Evolutionary conservation across 2,888 invertebrate species (phyloP), one percentile per base, ranked within the genome.

Genomic region (Eremobia ochroleuca): DNA sequence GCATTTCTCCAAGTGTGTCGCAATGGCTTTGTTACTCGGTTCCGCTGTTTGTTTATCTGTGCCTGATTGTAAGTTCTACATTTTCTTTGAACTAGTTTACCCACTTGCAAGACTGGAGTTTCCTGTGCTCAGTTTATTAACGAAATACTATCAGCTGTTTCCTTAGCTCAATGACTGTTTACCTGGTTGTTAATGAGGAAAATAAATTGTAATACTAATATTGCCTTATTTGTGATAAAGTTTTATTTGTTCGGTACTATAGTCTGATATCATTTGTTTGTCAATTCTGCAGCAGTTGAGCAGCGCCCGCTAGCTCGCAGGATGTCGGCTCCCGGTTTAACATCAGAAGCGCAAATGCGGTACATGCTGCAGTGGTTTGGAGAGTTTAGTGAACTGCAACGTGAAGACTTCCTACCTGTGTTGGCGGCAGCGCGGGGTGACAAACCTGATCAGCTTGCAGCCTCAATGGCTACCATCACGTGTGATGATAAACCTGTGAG

Each of bases 381-480:
- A 90, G 98, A 99, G 94, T 99, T 98, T 97, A 98, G 98, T 92
- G 99, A 99, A 92, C 97, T 99, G 93, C 99, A 99, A 93, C 97
- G 98, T 76, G 98, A 98, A 79, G 99, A 99, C 93, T 99, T 99
- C 93, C 92, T 98, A 81, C 98, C 98, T 0, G 97, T 98, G 79
- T 95, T 99, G 64, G 97, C 98, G 49, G 97, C 97, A 8, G 96
- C 97, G 18, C 97, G 97, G 31, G 97, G 97, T 21, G 97, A 97
- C 73, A 97, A 98, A 88, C 97, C 98, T 4, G 98, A 98, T 90
- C 98, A 98, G 71, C 97, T 98, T 58, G 97, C 98, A 43, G 97
- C 97, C 62, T 97, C 97, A 25, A 95, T 98, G 86, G 97, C 98
- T 34, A 97, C 97, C 83, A 96, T 98, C 58, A 97, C 97, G 43